Evolutionary conservation across 2,797 vertebrate genomes (phyloP).

Genomic region (Phyllotis vaccarum): DNA sequence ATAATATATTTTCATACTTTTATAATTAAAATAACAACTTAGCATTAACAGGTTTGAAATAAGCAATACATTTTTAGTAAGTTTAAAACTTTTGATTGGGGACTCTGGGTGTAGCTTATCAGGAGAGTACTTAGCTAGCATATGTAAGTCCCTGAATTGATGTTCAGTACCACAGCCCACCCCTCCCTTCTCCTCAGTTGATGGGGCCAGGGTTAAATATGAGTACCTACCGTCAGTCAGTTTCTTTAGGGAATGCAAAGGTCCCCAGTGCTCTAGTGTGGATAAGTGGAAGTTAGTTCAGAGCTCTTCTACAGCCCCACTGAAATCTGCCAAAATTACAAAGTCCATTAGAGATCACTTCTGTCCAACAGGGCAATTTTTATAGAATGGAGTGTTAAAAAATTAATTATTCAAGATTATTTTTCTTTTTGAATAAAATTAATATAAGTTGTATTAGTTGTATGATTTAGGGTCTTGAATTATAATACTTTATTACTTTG

Average conservation of each 20-base stretch:
- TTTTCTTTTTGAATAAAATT: slow-evolving; percentile 63
- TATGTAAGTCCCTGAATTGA: not conserved
- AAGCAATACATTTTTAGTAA: slow-evolving; percentile 35
- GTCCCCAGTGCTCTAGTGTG: slow-evolving; percentile 29
- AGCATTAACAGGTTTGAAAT: not conserved
- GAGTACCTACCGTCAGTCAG: not conserved
- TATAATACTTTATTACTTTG: slow-evolving; percentile 68
- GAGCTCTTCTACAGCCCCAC: not conserved
- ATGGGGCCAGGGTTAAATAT: not conserved
- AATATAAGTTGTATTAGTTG: slow-evolving; percentile 55
- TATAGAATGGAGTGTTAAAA: not conserved
- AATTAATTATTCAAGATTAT: slow-evolving; percentile 40
- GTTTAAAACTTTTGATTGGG: slow-evolving; percentile 23
- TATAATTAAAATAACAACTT: slow-evolving; percentile 36
- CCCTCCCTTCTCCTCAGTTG: not conserved
- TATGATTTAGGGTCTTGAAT: slow-evolving; percentile 72
- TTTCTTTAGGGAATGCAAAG: slow-evolving; percentile 33
- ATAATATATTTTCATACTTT: slow-evolving; percentile 54
- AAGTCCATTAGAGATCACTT: not conserved
- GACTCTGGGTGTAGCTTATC: not conserved
- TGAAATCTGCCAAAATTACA: slow-evolving; percentile 15
- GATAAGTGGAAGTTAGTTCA: slow-evolving; percentile 31
- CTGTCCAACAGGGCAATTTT: not conserved
- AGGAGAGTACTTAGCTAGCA: not conserved
- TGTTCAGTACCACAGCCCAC: not conserved